phyloP scores from a whole-genome alignment of 1,140 invertebrate species.

The Nixonia krombeini region DNA sequence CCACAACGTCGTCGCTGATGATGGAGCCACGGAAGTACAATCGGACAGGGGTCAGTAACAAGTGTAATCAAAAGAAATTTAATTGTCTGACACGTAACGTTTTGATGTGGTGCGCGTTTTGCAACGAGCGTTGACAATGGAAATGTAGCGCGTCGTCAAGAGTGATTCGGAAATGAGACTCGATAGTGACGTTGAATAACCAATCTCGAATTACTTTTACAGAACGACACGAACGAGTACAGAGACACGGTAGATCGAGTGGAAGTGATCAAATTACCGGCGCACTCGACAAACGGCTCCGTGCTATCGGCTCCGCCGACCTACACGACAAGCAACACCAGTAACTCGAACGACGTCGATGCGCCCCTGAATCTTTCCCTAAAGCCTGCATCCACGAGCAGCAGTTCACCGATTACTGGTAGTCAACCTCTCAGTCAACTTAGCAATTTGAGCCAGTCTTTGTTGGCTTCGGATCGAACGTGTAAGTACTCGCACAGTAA shows the following conservation, averaged over 20 bases:
- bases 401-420: slow-evolving; percentile 59
- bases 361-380: slow-evolving; percentile 86
- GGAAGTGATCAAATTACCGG: slow-evolving; percentile 83
- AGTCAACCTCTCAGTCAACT: slow-evolving; percentile 73
- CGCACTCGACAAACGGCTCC: slow-evolving; percentile 71
- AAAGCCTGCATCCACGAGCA: slow-evolving; percentile 76
- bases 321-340: slow-evolving; percentile 67
- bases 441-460: slow-evolving; percentile 72
- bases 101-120: too few species aligned
- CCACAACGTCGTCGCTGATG: slow-evolving; percentile 55
- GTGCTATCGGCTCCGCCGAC: slow-evolving; percentile 64
- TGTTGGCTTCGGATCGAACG: slow-evolving; percentile 70
- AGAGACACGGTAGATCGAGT: slow-evolving; percentile 75
- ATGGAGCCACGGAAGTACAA: slow-evolving; percentile 66
- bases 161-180: too few species aligned
- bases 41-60: slow-evolving; percentile 54
- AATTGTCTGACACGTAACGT: too few species aligned
- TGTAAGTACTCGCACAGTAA: too few species aligned
- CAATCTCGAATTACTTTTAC: slow-evolving; percentile 15
- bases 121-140: neutral
- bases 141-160: too few species aligned
- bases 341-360: slow-evolving; percentile 76
- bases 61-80: too few species aligned
- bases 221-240: slow-evolving; percentile 63
- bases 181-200: neutral